Base-by-base conservation (phyloP, 1,140 invertebrate species). In the Portunus trituberculatus region DNA sequence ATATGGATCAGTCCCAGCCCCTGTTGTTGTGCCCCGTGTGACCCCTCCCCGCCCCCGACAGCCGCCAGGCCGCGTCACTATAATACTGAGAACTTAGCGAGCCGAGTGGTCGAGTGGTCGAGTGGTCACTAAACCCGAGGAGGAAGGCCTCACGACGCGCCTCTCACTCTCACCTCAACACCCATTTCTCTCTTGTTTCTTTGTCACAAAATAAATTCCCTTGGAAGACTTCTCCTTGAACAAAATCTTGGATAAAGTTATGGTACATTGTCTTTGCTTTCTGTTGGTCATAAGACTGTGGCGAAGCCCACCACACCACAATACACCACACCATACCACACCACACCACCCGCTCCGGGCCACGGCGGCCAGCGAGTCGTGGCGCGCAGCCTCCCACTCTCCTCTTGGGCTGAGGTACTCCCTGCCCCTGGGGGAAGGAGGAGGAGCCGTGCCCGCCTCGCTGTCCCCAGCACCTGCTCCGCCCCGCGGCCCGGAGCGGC, bases 181-280 rank as follows among this genome's bases (percentile, higher is more conserved):
- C 16, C 28, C 16, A 48, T 86, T 86, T 76, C 86, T 83, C 45
- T 28, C 46, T 28, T 32, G 28, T 59, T 25, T 84, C 7, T 25
- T 48, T 32, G 29, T 48, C 32, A 39, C 87, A 59, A 94, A 29
- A 91, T 91, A 76, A 76, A 76, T 7, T n/a, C 67, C 25, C 67
- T 76, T n/a, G 67, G 67, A 76, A 76, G 67, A 76, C 67, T 94
- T 94, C 93, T 94, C 93, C 93, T 90, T 91, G 76, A 94, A 94
- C 45, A 90, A 39, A 28, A 93, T 86, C 83, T 87, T 93, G 92
- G 92, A 88, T 87, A 93, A 59, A 59, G 67, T 76, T 93, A 86
- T 86, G 29, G 29, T 88, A 87, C 29, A 84, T 93, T 52, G 39
- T 52, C 45, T 84, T 90, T 52, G 39, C 48, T 84, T 90, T 90